These are phyloP conservation scores for Brachyalestes nurse DNA, from an alignment of 2,797 vertebrate genomes.

Conservation along the genomic window DNA sequence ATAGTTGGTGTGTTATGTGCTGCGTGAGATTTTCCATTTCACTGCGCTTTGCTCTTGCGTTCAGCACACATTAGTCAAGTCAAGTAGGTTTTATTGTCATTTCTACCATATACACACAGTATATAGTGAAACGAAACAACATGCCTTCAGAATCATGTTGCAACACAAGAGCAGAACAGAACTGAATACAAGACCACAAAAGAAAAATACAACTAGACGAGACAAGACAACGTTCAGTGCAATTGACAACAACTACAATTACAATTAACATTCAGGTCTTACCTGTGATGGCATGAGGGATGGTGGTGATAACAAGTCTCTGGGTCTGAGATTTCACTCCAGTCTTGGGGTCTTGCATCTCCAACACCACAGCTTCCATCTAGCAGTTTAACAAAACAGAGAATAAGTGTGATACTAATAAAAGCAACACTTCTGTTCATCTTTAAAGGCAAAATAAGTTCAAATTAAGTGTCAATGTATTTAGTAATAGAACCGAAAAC, in stretches of 20 bases:
- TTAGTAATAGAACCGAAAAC: not conserved
- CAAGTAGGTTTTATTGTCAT: no score
- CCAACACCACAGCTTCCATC: conserved; percentile 88
- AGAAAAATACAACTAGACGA: no score
- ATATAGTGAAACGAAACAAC: no score
- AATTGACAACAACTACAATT: no score
- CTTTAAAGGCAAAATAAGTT: not conserved
- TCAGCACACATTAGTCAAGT: no score
- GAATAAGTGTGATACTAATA: conserved; percentile 7
- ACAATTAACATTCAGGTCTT: conserved; percentile 3
- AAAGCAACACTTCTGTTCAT: not conserved
- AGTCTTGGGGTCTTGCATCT: conserved; percentile 91
- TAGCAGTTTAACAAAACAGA: conserved; percentile 61
- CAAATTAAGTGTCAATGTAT: not conserved
- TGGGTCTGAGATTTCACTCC: conserved; percentile 90
- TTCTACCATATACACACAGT: no score
- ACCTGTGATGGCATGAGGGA: conserved; percentile 94
- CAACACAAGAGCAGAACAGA: no score
- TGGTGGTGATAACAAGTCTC: conserved; percentile 84
- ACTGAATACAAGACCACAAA: no score
- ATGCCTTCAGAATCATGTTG: no score
- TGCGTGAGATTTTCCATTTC: not conserved
- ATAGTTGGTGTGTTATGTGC: not conserved
- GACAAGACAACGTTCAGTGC: no score
- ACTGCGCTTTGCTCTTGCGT: not conserved